Evolutionary conservation across 2,797 vertebrate genomes (phyloP).

Genomic region (Holocentrus rufus): DNA sequence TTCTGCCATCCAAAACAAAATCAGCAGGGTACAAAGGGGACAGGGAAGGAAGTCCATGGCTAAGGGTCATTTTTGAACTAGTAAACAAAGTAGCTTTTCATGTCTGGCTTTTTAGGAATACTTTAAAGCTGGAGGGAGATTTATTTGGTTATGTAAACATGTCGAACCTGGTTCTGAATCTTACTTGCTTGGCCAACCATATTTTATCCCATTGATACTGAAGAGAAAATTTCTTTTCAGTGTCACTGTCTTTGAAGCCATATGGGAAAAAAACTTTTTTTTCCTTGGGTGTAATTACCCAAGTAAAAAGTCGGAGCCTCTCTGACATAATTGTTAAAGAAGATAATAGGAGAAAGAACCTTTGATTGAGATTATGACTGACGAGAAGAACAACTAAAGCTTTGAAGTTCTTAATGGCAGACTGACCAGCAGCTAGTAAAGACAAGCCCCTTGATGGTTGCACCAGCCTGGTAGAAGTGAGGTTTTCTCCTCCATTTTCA

Average conservation of each 20-base stretch:
- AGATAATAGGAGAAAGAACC: background rate
- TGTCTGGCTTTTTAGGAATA: constrained; percentile 29
- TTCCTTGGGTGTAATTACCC: too few species aligned
- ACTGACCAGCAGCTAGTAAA: background rate
- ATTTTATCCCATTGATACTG: background rate
- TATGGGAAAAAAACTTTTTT: background rate
- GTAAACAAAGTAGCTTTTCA: constrained; percentile 64
- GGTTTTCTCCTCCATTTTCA: background rate
- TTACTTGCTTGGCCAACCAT: background rate
- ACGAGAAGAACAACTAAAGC: constrained; percentile 10
- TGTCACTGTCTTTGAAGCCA: constrained; percentile 1
- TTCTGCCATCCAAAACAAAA: constrained; percentile 75
- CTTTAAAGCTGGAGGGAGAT: background rate
- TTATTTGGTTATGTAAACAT: constrained; percentile 14
- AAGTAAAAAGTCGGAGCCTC: background rate
- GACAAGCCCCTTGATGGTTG: background rate
- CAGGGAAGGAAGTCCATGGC: constrained; percentile 54
- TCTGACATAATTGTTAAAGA: background rate
- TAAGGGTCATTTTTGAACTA: constrained; percentile 41
- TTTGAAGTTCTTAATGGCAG: background rate
- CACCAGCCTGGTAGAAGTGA: background rate
- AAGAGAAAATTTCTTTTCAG: background rate
- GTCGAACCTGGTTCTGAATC: constrained; percentile 11
- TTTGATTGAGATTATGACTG: background rate
- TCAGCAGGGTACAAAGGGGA: constrained; percentile 67